Conservation (phyloP, 2,888 invertebrate species). For the Pandemis cinnamomeana region DNA sequence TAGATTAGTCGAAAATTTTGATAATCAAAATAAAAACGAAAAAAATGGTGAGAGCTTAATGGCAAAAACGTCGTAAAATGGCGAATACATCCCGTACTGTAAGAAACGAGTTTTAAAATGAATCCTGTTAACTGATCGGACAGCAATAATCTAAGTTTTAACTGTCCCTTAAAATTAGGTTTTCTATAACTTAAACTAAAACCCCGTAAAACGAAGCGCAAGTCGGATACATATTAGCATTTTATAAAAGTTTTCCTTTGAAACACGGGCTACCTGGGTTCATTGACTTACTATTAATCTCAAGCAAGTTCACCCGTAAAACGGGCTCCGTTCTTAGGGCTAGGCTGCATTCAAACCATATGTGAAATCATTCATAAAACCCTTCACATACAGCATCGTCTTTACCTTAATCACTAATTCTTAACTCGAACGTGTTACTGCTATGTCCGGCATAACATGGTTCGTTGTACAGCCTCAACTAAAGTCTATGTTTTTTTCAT, state of each 20-base stretch:
- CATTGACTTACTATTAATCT: slow-evolving; percentile 40
- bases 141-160: slow-evolving; percentile 4
- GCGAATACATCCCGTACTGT: background rate
- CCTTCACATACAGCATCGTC: too few relatives aligned
- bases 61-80: too few relatives aligned
- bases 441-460: too few relatives aligned
- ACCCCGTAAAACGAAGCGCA: slow-evolving; percentile 35
- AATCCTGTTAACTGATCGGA: background rate
- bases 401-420: too few relatives aligned
- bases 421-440: too few relatives aligned
- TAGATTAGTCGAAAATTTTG: too few relatives aligned
- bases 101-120: background rate
- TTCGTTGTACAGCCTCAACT: too few relatives aligned
- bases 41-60: too few relatives aligned
- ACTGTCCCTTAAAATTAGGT: slow-evolving; percentile 25
- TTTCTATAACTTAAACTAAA: slow-evolving; percentile 26
- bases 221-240: slow-evolving; percentile 40
- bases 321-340: slow-evolving; percentile 27
- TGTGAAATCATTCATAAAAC: background rate
- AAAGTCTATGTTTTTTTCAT: too few relatives aligned
- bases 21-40: too few relatives aligned
- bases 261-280: slow-evolving; percentile 33
- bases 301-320: slow-evolving; percentile 37
- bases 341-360: background rate
- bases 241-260: slow-evolving; percentile 40